A percentile compares a stretch with the other conserved stretches of the same genome.
Conservation (phyloP, 2,797 vertebrate species). For the Cetoscarus ocellatus region DNA sequence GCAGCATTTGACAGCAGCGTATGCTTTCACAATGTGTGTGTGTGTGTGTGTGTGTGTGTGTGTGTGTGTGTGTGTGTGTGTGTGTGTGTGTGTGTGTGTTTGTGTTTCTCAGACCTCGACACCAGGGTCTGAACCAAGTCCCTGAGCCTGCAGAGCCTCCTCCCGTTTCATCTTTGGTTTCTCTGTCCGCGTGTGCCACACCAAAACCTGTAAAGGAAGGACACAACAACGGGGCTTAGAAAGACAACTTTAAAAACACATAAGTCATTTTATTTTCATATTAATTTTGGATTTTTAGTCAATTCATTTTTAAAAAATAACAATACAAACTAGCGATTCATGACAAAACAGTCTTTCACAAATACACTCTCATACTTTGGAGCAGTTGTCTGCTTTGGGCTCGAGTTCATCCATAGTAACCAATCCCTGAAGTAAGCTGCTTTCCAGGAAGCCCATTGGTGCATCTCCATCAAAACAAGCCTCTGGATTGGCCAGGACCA, state of each 20-base stretch:
- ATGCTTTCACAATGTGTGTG: conserved; percentile 18
- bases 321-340: no score
- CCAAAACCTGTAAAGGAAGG: conserved; percentile 85
- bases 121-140: conserved; percentile 89
- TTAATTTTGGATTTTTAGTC: no score
- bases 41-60: conserved; percentile 24
- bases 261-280: no score
- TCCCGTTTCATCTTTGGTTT: conserved; percentile 96
- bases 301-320: no score
- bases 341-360: neutral
- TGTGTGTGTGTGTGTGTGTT: conserved; percentile 23
- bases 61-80: conserved; percentile 11
- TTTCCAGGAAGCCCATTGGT: conserved; percentile 92
- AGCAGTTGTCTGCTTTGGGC: conserved; percentile 92
- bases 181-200: conserved; percentile 96
- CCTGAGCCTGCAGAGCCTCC: conserved; percentile 90
- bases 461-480: conserved; percentile 89
- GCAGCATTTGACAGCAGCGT: conserved; percentile 57
- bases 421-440: conserved; percentile 90
- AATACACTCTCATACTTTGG: conserved; percentile 79
- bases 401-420: conserved; percentile 92
- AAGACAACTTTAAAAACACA: no score
- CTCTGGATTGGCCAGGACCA: conserved; percentile 86
- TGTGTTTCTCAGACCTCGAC: conserved; percentile 88
- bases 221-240: neutral